Conservation (phyloP, 2,113 vertebrate genomes). For the Boleophthalmus pectinirostris region DNA sequence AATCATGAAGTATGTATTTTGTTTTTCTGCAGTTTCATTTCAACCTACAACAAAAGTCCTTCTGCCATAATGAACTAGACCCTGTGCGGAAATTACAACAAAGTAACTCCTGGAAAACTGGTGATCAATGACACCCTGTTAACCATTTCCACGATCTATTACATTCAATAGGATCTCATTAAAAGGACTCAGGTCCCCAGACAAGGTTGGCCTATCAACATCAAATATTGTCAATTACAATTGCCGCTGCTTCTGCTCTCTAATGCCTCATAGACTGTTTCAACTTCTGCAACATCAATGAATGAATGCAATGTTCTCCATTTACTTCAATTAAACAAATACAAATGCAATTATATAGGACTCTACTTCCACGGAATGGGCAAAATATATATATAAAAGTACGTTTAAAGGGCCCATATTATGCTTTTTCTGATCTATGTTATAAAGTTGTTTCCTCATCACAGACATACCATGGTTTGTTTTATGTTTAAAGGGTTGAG, state of each 20-base stretch:
- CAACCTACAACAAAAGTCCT: constrained; percentile 34
- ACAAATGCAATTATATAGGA: background rate
- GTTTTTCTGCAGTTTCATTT: background rate
- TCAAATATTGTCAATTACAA: background rate
- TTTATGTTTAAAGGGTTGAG: too few relatives aligned
- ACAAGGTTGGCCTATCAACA: background rate
- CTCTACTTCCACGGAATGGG: too few relatives aligned
- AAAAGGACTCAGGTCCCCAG: background rate
- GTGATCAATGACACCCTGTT: constrained; percentile 66
- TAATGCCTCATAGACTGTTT: background rate
- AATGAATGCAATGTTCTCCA: too few relatives aligned
- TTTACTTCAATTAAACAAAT: too few relatives aligned
- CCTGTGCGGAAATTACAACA: constrained; percentile 44
- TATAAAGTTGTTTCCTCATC: too few relatives aligned
- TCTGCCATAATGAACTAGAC: constrained; percentile 48
- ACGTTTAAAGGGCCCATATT: too few relatives aligned
- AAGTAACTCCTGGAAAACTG: constrained; percentile 34
- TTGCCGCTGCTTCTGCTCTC: background rate
- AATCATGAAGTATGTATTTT: background rate
- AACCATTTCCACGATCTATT: constrained; percentile 38
- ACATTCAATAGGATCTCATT: background rate
- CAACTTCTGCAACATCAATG: background rate
- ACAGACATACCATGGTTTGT: too few relatives aligned
- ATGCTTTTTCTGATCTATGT: too few relatives aligned
- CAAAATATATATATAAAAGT: too few relatives aligned